Evolutionary conservation across 2,888 invertebrate genomes (phyloP).

Genomic region (Caenorhabditis virilis): DNA sequence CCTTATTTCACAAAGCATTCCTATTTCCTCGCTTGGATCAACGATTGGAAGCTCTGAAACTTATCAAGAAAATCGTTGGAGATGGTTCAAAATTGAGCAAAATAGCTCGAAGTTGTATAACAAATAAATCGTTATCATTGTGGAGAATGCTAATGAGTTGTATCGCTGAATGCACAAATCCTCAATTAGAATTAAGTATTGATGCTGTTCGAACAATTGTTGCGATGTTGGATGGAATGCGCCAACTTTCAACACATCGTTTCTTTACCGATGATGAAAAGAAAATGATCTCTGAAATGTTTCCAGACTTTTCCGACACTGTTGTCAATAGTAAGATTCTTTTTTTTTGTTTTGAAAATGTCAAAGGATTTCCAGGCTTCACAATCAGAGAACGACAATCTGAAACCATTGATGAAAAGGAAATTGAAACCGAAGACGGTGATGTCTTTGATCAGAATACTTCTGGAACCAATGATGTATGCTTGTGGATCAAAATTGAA

Average conservation of each 20-base stretch:
- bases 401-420: constrained; percentile 16
- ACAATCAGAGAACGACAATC: constrained; percentile 11
- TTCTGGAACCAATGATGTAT: not conserved
- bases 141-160: constrained; percentile 55
- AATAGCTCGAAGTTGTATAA: constrained; percentile 26
- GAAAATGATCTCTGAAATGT: constrained; percentile 27
- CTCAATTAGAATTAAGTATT: constrained; percentile 49
- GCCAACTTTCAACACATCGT: constrained; percentile 21
- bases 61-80: constrained; percentile 38
- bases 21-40: constrained; percentile 54
- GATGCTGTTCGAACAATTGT: constrained; percentile 52
- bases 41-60: constrained; percentile 48
- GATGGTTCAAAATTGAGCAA: constrained; percentile 39
- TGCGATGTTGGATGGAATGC: constrained; percentile 41
- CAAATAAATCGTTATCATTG: constrained; percentile 32
- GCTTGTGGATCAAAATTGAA: not conserved
- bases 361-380: constrained; percentile 10
- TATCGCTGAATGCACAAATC: constrained; percentile 48
- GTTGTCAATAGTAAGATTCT: constrained; percentile 36
- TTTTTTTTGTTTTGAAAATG: not conserved
- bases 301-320: constrained; percentile 29
- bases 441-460: not conserved
- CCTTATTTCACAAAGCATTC: constrained; percentile 54
- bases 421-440: constrained; percentile 23
- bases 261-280: constrained; percentile 37